These are phyloP conservation scores for Ennomos quercinarius DNA, from an alignment of 2,888 invertebrate genomes.

Conservation along the genomic window DNA sequence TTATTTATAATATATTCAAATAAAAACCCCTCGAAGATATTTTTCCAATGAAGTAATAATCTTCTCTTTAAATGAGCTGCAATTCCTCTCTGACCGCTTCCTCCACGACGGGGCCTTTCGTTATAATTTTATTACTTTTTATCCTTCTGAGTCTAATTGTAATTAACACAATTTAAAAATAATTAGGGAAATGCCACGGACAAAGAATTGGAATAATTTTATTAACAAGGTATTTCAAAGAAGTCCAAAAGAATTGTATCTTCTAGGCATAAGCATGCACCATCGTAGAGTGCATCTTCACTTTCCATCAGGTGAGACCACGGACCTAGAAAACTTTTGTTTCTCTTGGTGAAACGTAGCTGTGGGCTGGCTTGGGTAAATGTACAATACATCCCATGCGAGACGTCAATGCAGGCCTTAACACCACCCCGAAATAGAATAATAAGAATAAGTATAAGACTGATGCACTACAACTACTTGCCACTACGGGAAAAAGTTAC, in stretches of 20 bases:
- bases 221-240: slow-evolving; percentile 10
- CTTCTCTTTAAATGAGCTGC: slow-evolving; percentile 33
- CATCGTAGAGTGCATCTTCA: too few species aligned
- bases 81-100: slow-evolving; percentile 23
- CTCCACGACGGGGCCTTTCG: slow-evolving; percentile 24
- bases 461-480: too few species aligned
- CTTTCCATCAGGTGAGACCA: too few species aligned
- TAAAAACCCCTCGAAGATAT: slow-evolving; percentile 2
- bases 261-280: too few species aligned
- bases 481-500: too few species aligned
- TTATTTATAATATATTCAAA: not conserved
- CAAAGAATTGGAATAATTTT: slow-evolving; percentile 20
- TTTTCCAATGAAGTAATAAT: slow-evolving; percentile 27
- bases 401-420: too few species aligned
- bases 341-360: too few species aligned
- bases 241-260: slow-evolving; percentile 2
- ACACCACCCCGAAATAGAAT: too few species aligned
- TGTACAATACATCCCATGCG: too few species aligned
- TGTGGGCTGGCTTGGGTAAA: too few species aligned
- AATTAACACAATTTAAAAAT: slow-evolving; percentile 29
- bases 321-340: too few species aligned
- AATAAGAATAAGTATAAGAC: too few species aligned
- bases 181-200: slow-evolving; percentile 22
- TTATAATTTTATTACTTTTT: slow-evolving; percentile 29
- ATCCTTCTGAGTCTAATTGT: slow-evolving; percentile 17